Evolutionary conservation across 2,888 invertebrate genomes (phyloP), one percentile per base, ranked within the genome.

Genomic region (Operophtera brumata): DNA sequence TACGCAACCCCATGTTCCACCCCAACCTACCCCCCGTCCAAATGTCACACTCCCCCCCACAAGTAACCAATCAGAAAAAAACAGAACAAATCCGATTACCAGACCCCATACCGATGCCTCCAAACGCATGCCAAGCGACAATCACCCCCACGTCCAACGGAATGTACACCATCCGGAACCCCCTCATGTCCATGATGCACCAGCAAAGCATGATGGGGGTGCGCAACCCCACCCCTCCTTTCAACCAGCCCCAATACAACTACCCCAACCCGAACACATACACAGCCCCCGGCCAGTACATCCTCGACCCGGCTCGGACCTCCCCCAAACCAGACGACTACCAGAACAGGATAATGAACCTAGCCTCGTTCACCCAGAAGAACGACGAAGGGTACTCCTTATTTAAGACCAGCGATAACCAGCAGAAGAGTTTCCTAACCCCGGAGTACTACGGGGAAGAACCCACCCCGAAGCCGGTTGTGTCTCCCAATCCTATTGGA

Each of bases 131-230:
- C 75, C 89, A 90, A 66, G 90, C 89, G 0, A 89, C 90, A 0
- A 90, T 90, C n/a, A 90, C 91, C 0, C 90, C 91, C 0, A 88
- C 90, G 0, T 87, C 90, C 0, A 90, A 90, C 61, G 95, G 95
- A 8, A 96, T 96, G 95, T 96, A 95, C 56, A 96, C 96, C 0
- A 96, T 96, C 45, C 87, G 96, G 9, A 96, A 95, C 80, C 96
- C 96, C 0, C 75, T 93, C 0, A 89, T 94, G 79, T 92, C 89
- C 0, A 85, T 90, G 80, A 86, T 88, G 83, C 89, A 91, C 39
- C 87, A 90, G 36, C 86, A 88, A 34, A 81, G 71, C 7, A 57
- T 87, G 0, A 84, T 86, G 77, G 84, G 85, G 0, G 66, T 80
- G 0, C 32, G 74, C 0, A 66, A 61, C 0, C 84, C 71, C 0